A percentile compares a stretch with the other conserved stretches of the same genome.
These are phyloP conservation scores for Dione vanillae DNA, from an alignment of 2,888 invertebrate species.

Conservation along the genomic window DNA sequence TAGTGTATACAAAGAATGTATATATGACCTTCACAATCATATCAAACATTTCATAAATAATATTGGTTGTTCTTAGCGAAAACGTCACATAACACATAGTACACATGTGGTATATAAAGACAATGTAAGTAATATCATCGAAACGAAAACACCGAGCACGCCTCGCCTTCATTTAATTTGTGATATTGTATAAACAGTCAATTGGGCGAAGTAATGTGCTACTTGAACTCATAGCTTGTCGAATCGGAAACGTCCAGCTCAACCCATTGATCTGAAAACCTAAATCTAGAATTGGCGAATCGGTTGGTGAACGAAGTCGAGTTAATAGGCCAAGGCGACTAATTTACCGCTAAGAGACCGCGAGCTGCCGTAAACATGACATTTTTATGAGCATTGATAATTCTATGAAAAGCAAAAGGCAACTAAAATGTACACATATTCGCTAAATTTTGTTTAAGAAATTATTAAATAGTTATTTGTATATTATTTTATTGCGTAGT, in stretches of 20 bases:
- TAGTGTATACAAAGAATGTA: no score
- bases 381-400: slow-evolving; percentile 49
- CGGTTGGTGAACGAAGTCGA: slow-evolving; percentile 65
- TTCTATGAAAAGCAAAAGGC: slow-evolving; percentile 42
- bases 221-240: slow-evolving; percentile 46
- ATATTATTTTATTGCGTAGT: no score
- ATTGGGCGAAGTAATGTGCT: slow-evolving; percentile 31
- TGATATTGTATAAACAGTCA: slow-evolving; percentile 24
- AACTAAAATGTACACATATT: slow-evolving; percentile 36
- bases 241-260: slow-evolving; percentile 68
- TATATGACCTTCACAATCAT: no score
- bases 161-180: slow-evolving; percentile 33
- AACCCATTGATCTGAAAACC: slow-evolving; percentile 82
- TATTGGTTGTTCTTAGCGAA: background rate
- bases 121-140: background rate
- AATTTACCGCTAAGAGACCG: slow-evolving; percentile 55
- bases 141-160: slow-evolving; percentile 15
- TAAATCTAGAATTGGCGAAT: slow-evolving; percentile 82
- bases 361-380: slow-evolving; percentile 50
- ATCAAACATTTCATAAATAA: no score
- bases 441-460: background rate
- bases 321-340: slow-evolving; percentile 81
- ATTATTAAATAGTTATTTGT: background rate
- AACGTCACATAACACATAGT: background rate
- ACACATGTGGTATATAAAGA: no score